Evolutionary conservation across 1,140 invertebrate species (phyloP).

Genomic region (Drosophila jambulina): DNA sequence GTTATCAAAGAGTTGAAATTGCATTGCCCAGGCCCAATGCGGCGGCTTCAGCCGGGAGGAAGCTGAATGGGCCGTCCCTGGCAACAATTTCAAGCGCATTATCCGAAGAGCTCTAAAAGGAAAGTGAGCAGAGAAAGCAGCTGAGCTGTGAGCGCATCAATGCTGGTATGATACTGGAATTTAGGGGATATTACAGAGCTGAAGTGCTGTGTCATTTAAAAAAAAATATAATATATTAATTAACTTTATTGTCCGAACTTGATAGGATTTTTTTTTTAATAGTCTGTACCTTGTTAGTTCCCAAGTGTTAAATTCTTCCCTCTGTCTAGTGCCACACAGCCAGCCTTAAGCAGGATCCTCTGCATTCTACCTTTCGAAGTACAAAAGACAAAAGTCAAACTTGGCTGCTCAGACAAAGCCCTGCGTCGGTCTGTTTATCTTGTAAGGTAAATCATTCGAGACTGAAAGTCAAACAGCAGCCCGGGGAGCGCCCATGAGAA

Average conservation of each 20-base stretch:
- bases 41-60: slow-evolving; percentile 14
- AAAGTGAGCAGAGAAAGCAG: slow-evolving; percentile 29
- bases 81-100: slow-evolving; percentile 80
- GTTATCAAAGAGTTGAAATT: slow-evolving; percentile 84
- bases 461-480: slow-evolving; percentile 82
- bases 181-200: too few species aligned
- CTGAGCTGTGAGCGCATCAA: slow-evolving; percentile 18
- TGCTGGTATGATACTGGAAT: slow-evolving; percentile 13
- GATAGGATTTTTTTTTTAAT: background rate
- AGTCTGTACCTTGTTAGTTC: background rate
- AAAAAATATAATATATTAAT: background rate
- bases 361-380: slow-evolving; percentile 12
- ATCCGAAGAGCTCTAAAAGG: slow-evolving; percentile 34
- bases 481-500: slow-evolving; percentile 10
- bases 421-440: slow-evolving; percentile 73
- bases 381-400: slow-evolving; percentile 79
- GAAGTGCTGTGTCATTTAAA: background rate
- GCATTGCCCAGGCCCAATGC: slow-evolving; percentile 67
- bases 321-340: background rate
- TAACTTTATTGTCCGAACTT: background rate
- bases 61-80: slow-evolving; percentile 25
- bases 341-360: background rate
- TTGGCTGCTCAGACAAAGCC: slow-evolving; percentile 68
- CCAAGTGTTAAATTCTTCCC: too few species aligned
- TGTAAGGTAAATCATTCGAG: slow-evolving; percentile 83